Evolutionary conservation across 2,888 invertebrate genomes (phyloP).

Genomic region (Diarsia rubi): DNA sequence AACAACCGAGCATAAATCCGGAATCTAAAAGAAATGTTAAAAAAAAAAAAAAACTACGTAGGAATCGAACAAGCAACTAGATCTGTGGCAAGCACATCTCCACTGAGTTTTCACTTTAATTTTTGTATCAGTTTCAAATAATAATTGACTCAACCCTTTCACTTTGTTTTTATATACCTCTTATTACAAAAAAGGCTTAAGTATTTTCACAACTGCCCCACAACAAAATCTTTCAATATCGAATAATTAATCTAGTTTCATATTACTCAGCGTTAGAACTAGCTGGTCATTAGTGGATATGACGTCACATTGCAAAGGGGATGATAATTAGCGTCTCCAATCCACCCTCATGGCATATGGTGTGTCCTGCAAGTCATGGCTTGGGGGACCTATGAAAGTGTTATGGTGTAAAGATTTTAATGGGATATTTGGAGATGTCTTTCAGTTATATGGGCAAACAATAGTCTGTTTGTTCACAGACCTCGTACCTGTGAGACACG

Average conservation of each 20-base stretch:
- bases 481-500: background rate
- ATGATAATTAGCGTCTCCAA: slow-evolving; percentile 85
- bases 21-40: background rate
- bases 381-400: slow-evolving; percentile 67
- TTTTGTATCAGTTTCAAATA: background rate
- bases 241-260: slow-evolving; percentile 64
- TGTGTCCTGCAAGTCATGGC: slow-evolving; percentile 81
- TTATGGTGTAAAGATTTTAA: slow-evolving; percentile 24
- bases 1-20: no score
- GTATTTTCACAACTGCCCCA: slow-evolving; percentile 3
- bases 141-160: slow-evolving; percentile 1
- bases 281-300: slow-evolving; percentile 77
- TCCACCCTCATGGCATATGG: slow-evolving; percentile 81
- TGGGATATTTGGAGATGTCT: background rate
- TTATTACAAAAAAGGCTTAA: background rate
- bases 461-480: background rate
- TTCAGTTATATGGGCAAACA: slow-evolving; percentile 2
- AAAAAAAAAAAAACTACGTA: background rate
- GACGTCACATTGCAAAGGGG: slow-evolving; percentile 71
- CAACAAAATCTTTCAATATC: slow-evolving; percentile 35
- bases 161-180: background rate
- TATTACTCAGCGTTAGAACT: slow-evolving; percentile 72
- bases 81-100: background rate
- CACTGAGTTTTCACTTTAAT: background rate
- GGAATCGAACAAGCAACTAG: background rate